phyloP scores from a whole-genome alignment of 2,797 vertebrate species.

The Gadopsis marmoratus region DNA sequence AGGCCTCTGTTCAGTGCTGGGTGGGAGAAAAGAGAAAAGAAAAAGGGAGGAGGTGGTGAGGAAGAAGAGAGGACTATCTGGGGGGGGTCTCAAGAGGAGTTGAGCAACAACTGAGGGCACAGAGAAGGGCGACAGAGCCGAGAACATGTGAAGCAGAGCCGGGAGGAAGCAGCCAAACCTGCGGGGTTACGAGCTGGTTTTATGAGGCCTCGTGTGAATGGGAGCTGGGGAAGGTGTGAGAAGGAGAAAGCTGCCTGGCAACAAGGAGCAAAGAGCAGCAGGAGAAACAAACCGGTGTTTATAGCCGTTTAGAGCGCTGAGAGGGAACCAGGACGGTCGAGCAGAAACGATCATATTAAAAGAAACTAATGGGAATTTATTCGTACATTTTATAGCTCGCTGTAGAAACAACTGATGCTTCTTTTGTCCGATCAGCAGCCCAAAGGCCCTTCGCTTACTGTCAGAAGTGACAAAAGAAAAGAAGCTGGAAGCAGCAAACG shows the following conservation, averaged over 20 bases:
- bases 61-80: too few species aligned
- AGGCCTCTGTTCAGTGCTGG: constrained; percentile 75
- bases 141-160: constrained; percentile 19
- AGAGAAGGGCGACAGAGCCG: constrained; percentile 32
- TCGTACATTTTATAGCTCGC: too few species aligned
- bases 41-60: constrained; percentile 18
- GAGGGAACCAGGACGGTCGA: too few species aligned
- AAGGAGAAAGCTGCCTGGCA: constrained; percentile 47
- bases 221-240: constrained; percentile 46
- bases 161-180: constrained; percentile 21
- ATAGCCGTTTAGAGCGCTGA: too few species aligned
- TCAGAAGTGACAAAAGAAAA: too few species aligned
- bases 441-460: too few species aligned
- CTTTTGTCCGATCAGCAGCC: too few species aligned
- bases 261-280: constrained; percentile 9
- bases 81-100: constrained; percentile 1
- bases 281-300: too few species aligned
- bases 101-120: constrained; percentile 40
- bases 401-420: too few species aligned
- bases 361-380: too few species aligned
- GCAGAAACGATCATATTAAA: too few species aligned
- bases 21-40: constrained; percentile 32
- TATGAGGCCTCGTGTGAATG: constrained; percentile 50
- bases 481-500: too few species aligned
- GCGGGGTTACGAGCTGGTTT: constrained; percentile 58